phyloP scores from a whole-genome alignment of 2,113 vertebrate genomes.

The Casuarius casuarius region DNA sequence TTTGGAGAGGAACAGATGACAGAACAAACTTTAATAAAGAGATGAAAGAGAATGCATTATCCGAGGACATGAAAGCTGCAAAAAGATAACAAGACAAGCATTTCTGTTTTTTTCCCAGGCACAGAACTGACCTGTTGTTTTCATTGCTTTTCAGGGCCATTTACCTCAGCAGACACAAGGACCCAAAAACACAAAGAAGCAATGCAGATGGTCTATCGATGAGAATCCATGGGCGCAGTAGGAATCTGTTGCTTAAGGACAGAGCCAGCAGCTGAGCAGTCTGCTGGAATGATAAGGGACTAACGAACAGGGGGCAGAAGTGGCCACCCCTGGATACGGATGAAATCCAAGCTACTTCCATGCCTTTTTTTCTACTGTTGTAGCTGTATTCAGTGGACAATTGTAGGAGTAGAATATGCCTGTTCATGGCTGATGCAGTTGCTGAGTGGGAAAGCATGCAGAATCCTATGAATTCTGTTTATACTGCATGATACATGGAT shows the following conservation, averaged over 20 bases:
- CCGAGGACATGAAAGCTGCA: slow-evolving; percentile 41
- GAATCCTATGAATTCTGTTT: background rate
- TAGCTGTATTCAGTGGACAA: background rate
- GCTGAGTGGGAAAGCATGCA: background rate
- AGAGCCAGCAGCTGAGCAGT: slow-evolving; percentile 24
- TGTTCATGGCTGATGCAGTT: background rate
- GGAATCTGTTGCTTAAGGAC: slow-evolving; percentile 29
- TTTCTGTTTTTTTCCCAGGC: slow-evolving; percentile 8
- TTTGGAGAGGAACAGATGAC: background rate
- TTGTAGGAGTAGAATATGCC: background rate
- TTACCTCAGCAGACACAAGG: slow-evolving; percentile 58
- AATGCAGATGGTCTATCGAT: background rate
- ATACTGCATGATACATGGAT: background rate
- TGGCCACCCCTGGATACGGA: background rate
- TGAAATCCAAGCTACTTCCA: background rate
- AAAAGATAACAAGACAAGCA: background rate
- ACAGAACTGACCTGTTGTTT: slow-evolving; percentile 52
- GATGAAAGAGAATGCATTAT: slow-evolving; percentile 37
- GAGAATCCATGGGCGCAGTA: slow-evolving; percentile 45
- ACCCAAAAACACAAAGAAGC: slow-evolving; percentile 23
- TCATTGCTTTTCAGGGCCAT: slow-evolving; percentile 60
- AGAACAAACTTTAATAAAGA: slow-evolving; percentile 38
- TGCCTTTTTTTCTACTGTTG: background rate
- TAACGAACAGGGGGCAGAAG: background rate
- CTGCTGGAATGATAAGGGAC: slow-evolving; percentile 9